A percentile compares a stretch with the other conserved stretches of the same genome.
phyloP scores from a whole-genome alignment of 1,140 invertebrate species.

The Orius insidiosus region DNA sequence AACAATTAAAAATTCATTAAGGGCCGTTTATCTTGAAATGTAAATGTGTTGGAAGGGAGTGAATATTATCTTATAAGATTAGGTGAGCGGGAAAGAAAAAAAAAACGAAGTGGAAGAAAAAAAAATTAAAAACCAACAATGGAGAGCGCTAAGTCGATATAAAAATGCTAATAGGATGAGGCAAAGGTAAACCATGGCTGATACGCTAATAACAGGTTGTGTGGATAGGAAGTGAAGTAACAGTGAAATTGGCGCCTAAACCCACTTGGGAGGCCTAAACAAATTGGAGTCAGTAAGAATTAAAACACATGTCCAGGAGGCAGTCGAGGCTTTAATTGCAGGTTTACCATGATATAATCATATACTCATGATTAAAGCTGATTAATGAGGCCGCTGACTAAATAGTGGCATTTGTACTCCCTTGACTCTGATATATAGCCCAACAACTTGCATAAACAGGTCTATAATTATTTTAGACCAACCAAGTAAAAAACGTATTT shows the following conservation, averaged over 20 bases:
- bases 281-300: constrained; percentile 15
- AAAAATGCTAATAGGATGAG: constrained; percentile 11
- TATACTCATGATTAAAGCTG: constrained; percentile 11
- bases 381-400: constrained; percentile 11
- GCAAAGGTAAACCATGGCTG: constrained; percentile 10
- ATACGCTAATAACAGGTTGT: constrained; percentile 12
- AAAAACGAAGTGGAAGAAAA: background rate
- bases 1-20: no score
- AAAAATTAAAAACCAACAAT: background rate
- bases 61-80: background rate
- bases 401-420: constrained; percentile 12
- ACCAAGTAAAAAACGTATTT: background rate
- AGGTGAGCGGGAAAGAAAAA: background rate
- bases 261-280: constrained; percentile 11
- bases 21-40: no score
- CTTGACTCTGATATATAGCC: background rate
- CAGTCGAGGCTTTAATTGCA: constrained; percentile 7
- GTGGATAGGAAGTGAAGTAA: constrained; percentile 1
- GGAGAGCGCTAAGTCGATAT: constrained; percentile 1
- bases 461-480: constrained; percentile 1
- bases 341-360: constrained; percentile 12
- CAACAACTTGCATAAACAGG: background rate
- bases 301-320: constrained; percentile 12
- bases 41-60: no score
- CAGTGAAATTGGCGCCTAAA: constrained; percentile 11